Percentiles rank a stretch among this genome's conserved stretches.
Evolutionary conservation across 2,797 vertebrate species (phyloP).

Genomic region (Harpagifer antarcticus): DNA sequence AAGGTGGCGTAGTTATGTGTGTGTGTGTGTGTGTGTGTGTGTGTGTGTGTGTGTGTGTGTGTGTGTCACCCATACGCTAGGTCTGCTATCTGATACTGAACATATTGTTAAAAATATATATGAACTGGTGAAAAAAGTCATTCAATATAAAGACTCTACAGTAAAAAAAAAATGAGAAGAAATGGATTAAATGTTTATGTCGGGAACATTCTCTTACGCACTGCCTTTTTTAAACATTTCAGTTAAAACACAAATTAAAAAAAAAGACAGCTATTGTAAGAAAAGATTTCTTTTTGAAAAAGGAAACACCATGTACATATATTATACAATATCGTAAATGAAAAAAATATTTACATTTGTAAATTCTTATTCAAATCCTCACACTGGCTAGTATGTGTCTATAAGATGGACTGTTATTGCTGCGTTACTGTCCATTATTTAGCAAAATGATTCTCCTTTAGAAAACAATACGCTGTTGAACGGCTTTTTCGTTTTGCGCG

Average conservation of each 20-base stretch:
- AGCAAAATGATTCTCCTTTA: slow-evolving; percentile 86
- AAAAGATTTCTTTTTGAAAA: slow-evolving; percentile 88
- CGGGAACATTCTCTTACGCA: slow-evolving; percentile 82
- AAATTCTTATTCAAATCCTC: slow-evolving; percentile 85
- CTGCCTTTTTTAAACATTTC: slow-evolving; percentile 84
- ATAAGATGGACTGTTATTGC: slow-evolving; percentile 93
- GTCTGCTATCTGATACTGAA: slow-evolving; percentile 68
- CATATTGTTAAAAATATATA: slow-evolving; percentile 83
- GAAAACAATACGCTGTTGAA: slow-evolving; percentile 83
- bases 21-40: slow-evolving; percentile 6
- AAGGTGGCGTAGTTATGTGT: slow-evolving; percentile 42
- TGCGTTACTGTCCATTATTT: slow-evolving; percentile 87
- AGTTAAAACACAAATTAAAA: slow-evolving; percentile 89
- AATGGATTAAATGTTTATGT: slow-evolving; percentile 73
- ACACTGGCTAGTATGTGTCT: slow-evolving; percentile 89
- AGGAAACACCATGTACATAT: slow-evolving; percentile 93
- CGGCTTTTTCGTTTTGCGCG: slow-evolving; percentile 73
- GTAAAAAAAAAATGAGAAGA: slow-evolving; percentile 66
- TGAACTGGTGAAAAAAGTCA: slow-evolving; percentile 84
- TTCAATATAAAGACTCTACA: slow-evolving; percentile 79
- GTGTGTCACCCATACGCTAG: slow-evolving; percentile 39
- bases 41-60: slow-evolving; percentile 4
- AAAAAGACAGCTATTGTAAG: slow-evolving; percentile 89
- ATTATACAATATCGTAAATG: slow-evolving; percentile 91
- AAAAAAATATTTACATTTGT: slow-evolving; percentile 92